Evolutionary conservation across 2,888 invertebrate genomes (phyloP).

Genomic region (Linnaemya tessellans): DNA sequence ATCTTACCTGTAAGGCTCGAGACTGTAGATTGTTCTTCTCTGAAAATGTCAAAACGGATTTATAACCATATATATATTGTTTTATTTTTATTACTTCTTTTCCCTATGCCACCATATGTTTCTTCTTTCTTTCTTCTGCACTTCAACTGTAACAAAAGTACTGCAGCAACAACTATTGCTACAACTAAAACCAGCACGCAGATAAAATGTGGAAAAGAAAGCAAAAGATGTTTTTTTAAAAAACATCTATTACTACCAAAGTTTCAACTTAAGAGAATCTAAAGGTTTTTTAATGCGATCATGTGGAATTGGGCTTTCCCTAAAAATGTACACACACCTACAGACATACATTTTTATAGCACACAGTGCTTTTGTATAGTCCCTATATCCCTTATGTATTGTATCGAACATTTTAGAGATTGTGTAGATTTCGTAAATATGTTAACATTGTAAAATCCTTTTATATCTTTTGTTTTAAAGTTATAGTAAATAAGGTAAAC

Average conservation of each 20-base stretch:
- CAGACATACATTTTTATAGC: background rate
- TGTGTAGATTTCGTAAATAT: conserved; percentile 47
- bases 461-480: conserved; percentile 35
- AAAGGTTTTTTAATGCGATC: conserved; percentile 60
- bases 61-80: background rate
- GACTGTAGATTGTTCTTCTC: conserved; percentile 5
- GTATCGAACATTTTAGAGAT: conserved; percentile 14
- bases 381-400: conserved; percentile 49
- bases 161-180: conserved; percentile 21
- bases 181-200: conserved; percentile 41
- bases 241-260: conserved; percentile 21
- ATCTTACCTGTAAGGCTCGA: no score
- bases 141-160: conserved; percentile 30
- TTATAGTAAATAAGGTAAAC: background rate
- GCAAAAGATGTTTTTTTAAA: background rate
- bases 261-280: conserved; percentile 21
- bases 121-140: background rate
- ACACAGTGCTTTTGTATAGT: background rate
- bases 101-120: conserved; percentile 12
- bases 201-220: conserved; percentile 45
- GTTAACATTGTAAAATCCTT: conserved; percentile 32
- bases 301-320: conserved; percentile 46
- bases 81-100: conserved; percentile 44
- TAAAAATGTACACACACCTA: background rate
- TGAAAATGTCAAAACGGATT: background rate